phyloP scores from a whole-genome alignment of 2,888 invertebrate genomes.

The Aleiodes alternator region DNA sequence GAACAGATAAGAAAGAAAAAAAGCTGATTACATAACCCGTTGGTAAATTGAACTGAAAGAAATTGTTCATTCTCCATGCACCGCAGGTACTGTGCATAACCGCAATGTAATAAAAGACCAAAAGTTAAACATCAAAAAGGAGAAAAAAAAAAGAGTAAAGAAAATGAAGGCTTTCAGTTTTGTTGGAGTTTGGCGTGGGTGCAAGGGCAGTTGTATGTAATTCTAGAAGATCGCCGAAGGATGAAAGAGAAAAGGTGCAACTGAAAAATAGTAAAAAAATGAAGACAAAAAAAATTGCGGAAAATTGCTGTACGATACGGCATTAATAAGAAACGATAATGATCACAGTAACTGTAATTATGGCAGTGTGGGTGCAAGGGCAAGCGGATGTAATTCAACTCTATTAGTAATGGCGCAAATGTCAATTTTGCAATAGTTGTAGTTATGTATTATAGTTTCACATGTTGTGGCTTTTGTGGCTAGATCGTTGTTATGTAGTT shows the following conservation, averaged over 20 bases:
- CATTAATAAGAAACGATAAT: conserved; percentile 30
- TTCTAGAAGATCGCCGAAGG: conserved; percentile 48
- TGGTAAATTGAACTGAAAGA: conserved; percentile 30
- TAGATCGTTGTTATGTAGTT: background rate
- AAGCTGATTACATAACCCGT: conserved; percentile 12
- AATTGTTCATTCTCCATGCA: conserved; percentile 13
- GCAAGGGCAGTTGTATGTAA: conserved; percentile 46
- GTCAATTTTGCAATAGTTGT: conserved; percentile 45
- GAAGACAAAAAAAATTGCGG: conserved; percentile 18
- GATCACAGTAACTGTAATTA: conserved; percentile 27
- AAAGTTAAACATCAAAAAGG: background rate
- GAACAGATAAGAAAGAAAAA: background rate
- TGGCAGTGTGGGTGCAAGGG: conserved; percentile 40
- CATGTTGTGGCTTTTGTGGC: conserved; percentile 23
- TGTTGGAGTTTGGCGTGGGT: conserved; percentile 17
- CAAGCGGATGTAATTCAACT: conserved; percentile 57
- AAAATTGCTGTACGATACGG: background rate
- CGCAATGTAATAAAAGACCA: conserved; percentile 30
- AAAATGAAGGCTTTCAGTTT: conserved; percentile 14
- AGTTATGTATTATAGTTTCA: conserved; percentile 13
- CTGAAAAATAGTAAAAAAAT: conserved; percentile 11
- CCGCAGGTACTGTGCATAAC: conserved; percentile 20
- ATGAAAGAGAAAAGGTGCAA: conserved; percentile 34
- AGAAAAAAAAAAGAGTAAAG: background rate
- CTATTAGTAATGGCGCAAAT: conserved; percentile 57